Percentiles rank a stretch among this genome's conserved stretches.
Evolutionary conservation across 64 coral and sea anemone genomes (phyloP).

Genomic region (Pocillopora damicornis): DNA sequence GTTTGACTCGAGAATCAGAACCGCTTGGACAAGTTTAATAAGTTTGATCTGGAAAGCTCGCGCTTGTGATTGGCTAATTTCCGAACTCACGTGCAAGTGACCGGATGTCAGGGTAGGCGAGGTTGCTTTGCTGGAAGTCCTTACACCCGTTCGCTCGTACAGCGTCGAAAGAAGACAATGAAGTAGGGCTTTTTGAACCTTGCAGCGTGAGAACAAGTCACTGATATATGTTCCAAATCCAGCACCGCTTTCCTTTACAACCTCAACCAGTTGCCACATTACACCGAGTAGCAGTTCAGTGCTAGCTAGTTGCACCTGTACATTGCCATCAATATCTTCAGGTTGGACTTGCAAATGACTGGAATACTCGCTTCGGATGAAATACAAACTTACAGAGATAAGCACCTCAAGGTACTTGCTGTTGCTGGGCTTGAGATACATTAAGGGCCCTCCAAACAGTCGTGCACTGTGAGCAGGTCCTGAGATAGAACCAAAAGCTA

Average conservation of each 20-base stretch:
- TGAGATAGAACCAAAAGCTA: neutral
- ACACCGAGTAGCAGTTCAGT: constrained; percentile 59
- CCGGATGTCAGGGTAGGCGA: constrained; percentile 4
- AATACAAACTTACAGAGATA: constrained; percentile 84
- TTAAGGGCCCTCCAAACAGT: constrained; percentile 69
- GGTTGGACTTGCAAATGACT: constrained; percentile 41
- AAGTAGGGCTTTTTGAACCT: constrained; percentile 92
- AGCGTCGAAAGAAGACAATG: constrained; percentile 80
- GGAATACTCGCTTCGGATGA: constrained; percentile 90
- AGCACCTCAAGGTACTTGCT: constrained; percentile 98
- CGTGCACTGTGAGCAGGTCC: constrained; percentile 41
- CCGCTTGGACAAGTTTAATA: constrained; percentile 68
- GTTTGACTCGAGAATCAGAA: constrained; percentile 73
- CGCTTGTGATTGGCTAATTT: constrained; percentile 38
- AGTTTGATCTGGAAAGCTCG: constrained; percentile 71
- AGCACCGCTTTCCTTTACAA: constrained; percentile 76
- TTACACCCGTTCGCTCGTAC: constrained; percentile 66
- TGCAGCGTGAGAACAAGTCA: constrained; percentile 92
- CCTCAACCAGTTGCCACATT: constrained; percentile 86
- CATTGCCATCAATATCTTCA: constrained; percentile 72
- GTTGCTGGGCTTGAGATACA: constrained; percentile 90
- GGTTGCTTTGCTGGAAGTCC: constrained; percentile 23
- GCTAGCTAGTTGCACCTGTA: constrained; percentile 87
- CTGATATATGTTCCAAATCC: constrained; percentile 88
- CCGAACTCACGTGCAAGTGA: neutral